phyloP scores from a whole-genome alignment of 1,140 invertebrate genomes.

The Papilio machaon region DNA sequence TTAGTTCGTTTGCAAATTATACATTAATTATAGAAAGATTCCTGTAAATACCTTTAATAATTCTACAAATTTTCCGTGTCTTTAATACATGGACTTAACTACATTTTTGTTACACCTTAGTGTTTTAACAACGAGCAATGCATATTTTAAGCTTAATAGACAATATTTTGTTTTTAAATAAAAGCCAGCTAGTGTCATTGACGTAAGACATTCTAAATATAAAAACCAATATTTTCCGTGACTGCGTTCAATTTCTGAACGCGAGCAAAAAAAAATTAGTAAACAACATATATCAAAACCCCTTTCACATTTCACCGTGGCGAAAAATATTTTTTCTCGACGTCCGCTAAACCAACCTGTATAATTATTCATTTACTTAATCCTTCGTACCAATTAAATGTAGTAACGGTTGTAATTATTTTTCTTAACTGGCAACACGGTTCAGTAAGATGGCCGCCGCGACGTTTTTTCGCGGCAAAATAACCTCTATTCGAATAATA shows the following conservation, averaged over 20 bases:
- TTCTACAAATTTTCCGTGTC: background rate
- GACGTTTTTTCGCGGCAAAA: slow-evolving; percentile 42
- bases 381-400: slow-evolving; percentile 70
- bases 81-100: background rate
- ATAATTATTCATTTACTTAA: slow-evolving; percentile 68
- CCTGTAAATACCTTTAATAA: background rate
- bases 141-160: background rate
- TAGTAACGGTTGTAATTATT: slow-evolving; percentile 66
- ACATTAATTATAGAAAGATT: background rate
- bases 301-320: slow-evolving; percentile 8
- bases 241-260: slow-evolving; percentile 59
- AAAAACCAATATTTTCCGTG: slow-evolving; percentile 56
- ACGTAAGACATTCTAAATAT: slow-evolving; percentile 44
- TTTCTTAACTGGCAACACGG: slow-evolving; percentile 60
- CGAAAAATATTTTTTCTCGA: slow-evolving; percentile 3
- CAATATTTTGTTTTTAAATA: background rate
- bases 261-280: slow-evolving; percentile 59
- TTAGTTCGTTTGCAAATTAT: too few species aligned
- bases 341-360: slow-evolving; percentile 45
- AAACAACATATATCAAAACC: slow-evolving; percentile 61
- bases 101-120: background rate
- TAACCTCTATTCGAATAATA: slow-evolving; percentile 42
- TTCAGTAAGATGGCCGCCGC: slow-evolving; percentile 54
- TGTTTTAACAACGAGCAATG: background rate
- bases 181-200: slow-evolving; percentile 2